Percentiles rank a stretch among this genome's conserved stretches.
Evolutionary conservation across 2,113 vertebrate species (phyloP).

Genomic region (Abramis brama): DNA sequence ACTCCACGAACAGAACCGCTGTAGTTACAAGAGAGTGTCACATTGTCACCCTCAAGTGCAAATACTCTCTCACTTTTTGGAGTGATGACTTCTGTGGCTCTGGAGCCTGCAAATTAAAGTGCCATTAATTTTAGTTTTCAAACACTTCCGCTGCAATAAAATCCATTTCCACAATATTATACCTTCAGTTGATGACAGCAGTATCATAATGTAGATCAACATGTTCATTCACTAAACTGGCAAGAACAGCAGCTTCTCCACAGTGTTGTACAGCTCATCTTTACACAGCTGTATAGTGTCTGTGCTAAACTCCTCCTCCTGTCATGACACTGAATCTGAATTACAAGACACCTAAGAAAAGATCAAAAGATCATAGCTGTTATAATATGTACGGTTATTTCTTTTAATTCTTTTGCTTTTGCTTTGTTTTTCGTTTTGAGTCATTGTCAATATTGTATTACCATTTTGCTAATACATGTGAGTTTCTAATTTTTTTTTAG

Average conservation of each 20-base stretch:
- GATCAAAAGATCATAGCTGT: neutral
- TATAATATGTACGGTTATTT: neutral
- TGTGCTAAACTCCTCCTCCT: neutral
- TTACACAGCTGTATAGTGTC: neutral
- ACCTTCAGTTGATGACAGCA: conserved; percentile 11
- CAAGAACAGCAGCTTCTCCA: neutral
- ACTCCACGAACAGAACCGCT: neutral
- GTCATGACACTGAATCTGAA: neutral
- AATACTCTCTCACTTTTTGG: neutral
- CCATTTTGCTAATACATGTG: too few species aligned
- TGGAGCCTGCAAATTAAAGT: neutral
- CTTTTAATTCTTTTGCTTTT: neutral
- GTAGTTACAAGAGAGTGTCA: conserved; percentile 22
- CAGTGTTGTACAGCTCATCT: neutral
- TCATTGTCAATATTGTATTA: too few species aligned
- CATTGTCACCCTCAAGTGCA: conserved; percentile 9
- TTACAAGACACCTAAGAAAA: neutral
- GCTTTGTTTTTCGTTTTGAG: too few species aligned
- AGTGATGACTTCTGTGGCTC: neutral
- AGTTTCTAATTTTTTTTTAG: too few species aligned
- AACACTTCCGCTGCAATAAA: neutral
- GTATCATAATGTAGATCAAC: neutral
- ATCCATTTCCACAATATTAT: neutral
- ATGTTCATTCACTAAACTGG: neutral
- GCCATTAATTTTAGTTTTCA: neutral